phyloP scores from a whole-genome alignment of 2,797 vertebrate species.

The Hippoglossus hippoglossus region DNA sequence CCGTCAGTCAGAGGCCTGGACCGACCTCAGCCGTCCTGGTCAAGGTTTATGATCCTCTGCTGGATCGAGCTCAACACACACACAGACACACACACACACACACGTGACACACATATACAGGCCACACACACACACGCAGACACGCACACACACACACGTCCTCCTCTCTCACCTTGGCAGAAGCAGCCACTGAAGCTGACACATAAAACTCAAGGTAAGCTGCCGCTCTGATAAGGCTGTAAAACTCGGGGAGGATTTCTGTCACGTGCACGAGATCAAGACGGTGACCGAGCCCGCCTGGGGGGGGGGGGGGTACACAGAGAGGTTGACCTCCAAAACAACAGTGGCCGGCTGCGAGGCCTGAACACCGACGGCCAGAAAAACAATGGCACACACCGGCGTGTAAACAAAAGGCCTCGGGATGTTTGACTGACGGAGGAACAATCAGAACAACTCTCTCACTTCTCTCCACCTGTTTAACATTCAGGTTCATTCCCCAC shows the following conservation, averaged over 20 bases:
- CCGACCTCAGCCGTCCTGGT: constrained; percentile 37
- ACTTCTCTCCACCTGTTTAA: too few relatives aligned
- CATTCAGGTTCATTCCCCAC: too few relatives aligned
- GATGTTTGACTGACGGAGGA: too few relatives aligned
- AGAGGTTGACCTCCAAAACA: constrained; percentile 56
- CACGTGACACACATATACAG: not conserved
- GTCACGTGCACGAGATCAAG: constrained; percentile 7
- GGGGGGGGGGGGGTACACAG: not conserved
- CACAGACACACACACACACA: constrained; percentile 8
- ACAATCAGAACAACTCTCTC: too few relatives aligned
- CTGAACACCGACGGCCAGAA: too few relatives aligned
- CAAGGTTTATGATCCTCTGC: constrained; percentile 64
- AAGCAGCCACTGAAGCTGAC: constrained; percentile 32
- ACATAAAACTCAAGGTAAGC: constrained; percentile 57
- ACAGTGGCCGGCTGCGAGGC: too few relatives aligned
- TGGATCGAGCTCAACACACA: constrained; percentile 31
- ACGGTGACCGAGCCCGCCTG: constrained; percentile 6
- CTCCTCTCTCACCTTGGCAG: constrained; percentile 56
- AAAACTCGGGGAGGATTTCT: constrained; percentile 51
- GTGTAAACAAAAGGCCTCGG: too few relatives aligned
- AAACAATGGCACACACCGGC: too few relatives aligned
- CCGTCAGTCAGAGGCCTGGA: constrained; percentile 16
- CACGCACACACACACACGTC: constrained; percentile 19
- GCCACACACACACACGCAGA: constrained; percentile 28
- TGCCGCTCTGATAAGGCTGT: constrained; percentile 45